These are phyloP conservation scores for Barypeithes pellucidus DNA, from an alignment of 2,888 invertebrate species.

Conservation along the genomic window DNA sequence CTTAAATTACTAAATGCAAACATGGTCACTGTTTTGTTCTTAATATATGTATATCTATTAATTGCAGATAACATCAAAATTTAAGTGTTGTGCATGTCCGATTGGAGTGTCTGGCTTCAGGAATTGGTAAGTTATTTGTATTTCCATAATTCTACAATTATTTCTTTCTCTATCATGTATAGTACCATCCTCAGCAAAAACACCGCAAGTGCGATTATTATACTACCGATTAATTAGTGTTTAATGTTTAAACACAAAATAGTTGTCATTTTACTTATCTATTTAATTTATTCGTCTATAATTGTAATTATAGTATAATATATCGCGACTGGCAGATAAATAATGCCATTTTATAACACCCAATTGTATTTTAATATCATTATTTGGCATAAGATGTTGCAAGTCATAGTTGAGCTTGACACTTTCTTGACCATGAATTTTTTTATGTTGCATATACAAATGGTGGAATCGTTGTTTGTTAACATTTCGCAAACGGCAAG, in stretches of 20 bases:
- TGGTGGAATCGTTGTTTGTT: conserved; percentile 3
- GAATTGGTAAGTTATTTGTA: conserved; percentile 6
- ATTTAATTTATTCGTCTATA: no score
- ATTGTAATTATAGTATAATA: no score
- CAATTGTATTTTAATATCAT: neutral
- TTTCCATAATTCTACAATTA: neutral
- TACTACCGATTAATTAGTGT: no score
- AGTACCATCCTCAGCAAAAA: no score
- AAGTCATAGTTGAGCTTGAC: neutral
- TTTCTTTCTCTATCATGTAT: no score
- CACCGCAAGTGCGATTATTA: no score
- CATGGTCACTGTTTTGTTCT: no score
- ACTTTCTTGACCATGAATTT: neutral
- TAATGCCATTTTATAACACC: neutral
- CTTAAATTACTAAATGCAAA: no score
- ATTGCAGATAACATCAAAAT: conserved; percentile 11
- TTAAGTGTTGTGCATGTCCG: neutral
- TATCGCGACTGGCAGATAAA: no score
- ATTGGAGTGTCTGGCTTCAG: neutral
- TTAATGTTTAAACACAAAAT: no score
- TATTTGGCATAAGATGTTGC: neutral
- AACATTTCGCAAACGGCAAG: conserved; percentile 16
- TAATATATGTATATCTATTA: neutral
- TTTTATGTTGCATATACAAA: neutral
- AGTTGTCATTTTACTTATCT: no score